phyloP scores from a whole-genome alignment of 2,113 vertebrate species.

The Sinocyclocheilus anophthalmus region DNA sequence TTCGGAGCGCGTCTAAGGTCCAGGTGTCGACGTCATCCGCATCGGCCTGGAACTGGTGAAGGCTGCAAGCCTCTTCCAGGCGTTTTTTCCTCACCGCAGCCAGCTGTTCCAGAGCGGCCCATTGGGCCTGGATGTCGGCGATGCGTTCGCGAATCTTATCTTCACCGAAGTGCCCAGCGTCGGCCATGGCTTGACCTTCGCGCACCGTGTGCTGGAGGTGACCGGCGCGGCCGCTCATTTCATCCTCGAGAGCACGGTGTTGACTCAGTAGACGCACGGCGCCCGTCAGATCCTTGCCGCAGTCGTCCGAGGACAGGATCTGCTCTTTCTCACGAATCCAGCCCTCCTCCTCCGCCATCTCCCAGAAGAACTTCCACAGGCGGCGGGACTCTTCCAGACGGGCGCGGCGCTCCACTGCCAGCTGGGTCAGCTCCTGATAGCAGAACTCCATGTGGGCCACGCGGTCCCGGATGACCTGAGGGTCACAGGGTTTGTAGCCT shows the following conservation, averaged over 20 bases:
- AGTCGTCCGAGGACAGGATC: slow-evolving; percentile 89
- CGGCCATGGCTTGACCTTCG: slow-evolving; percentile 89
- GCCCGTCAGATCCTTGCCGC: slow-evolving; percentile 89
- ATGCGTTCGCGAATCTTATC: slow-evolving; percentile 88
- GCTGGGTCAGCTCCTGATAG: slow-evolving; percentile 92
- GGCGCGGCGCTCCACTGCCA: slow-evolving; percentile 86
- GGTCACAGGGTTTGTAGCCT: slow-evolving; percentile 97
- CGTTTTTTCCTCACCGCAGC: slow-evolving; percentile 82
- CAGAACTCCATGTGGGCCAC: slow-evolving; percentile 95
- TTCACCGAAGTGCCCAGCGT: slow-evolving; percentile 87
- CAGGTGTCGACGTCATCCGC: slow-evolving; percentile 90
- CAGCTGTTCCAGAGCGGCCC: slow-evolving; percentile 88
- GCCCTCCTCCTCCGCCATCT: slow-evolving; percentile 95
- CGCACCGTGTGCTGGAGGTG: slow-evolving; percentile 89
- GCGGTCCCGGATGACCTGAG: slow-evolving; percentile 89
- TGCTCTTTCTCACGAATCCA: slow-evolving; percentile 98
- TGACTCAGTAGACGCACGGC: slow-evolving; percentile 89
- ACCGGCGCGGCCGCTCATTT: slow-evolving; percentile 88
- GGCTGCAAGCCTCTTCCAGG: slow-evolving; percentile 85
- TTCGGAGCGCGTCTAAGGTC: slow-evolving; percentile 92
- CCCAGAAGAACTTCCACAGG: slow-evolving; percentile 98
- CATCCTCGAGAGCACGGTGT: slow-evolving; percentile 91
- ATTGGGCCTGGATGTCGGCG: slow-evolving; percentile 86
- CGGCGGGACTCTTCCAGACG: slow-evolving; percentile 91
- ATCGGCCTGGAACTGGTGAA: slow-evolving; percentile 93